Conservation (phyloP, 2,888 invertebrate genomes). For the Dorcus hopei region DNA sequence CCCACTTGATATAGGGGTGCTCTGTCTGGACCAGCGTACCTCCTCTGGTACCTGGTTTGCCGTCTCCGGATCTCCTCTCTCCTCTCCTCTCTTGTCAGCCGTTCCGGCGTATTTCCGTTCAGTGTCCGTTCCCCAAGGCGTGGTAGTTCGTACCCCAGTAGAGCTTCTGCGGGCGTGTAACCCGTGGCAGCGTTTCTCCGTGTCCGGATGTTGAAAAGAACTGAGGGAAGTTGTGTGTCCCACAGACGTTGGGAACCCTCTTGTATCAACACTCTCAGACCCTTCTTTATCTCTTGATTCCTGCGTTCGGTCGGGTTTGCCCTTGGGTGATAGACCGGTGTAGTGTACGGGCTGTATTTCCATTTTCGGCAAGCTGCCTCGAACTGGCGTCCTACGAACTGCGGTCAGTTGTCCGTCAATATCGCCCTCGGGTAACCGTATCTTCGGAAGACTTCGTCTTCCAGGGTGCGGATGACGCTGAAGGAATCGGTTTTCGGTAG, state of each 20-base stretch:
- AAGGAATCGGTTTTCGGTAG: constrained; percentile 4
- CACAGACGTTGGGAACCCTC: neutral
- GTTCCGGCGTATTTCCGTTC: too few relatives aligned
- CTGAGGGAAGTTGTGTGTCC: constrained; percentile 9
- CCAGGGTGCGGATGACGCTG: constrained; percentile 6
- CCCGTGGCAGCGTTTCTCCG: constrained; percentile 20
- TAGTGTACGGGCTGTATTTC: constrained; percentile 21
- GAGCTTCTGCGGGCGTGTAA: constrained; percentile 5
- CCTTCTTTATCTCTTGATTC: constrained; percentile 31
- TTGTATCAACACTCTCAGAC: constrained; percentile 5
- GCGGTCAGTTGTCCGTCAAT: constrained; percentile 17
- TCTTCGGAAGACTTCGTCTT: constrained; percentile 17
- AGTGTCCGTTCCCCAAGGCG: constrained; percentile 15
- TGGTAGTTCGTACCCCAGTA: constrained; percentile 14
- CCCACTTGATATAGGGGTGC: too few relatives aligned
- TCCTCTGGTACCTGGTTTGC: too few relatives aligned
- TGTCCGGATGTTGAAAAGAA: constrained; percentile 4
- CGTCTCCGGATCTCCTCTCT: too few relatives aligned
- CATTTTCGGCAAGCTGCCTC: constrained; percentile 15
- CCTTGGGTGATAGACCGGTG: constrained; percentile 25
- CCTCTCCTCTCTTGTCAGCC: too few relatives aligned
- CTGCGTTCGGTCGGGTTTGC: constrained; percentile 28
- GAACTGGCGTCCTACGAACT: constrained; percentile 7
- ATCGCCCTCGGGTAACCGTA: constrained; percentile 16
- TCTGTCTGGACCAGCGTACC: too few relatives aligned